Conservation (phyloP, 2,113 vertebrate species). For the Cyprinodon variegatus region DNA sequence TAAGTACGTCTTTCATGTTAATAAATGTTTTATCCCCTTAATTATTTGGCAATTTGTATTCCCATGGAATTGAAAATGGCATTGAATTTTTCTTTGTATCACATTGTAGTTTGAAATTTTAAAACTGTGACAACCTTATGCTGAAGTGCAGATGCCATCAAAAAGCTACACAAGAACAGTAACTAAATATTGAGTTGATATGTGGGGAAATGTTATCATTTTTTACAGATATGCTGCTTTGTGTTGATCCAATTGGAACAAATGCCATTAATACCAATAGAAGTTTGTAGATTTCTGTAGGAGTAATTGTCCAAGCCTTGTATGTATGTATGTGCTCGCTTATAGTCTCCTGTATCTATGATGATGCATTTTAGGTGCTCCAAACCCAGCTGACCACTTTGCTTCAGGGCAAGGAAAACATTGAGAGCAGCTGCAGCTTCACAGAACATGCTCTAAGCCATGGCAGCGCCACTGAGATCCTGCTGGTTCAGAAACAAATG, state of each 20-base stretch:
- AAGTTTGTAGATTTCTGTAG: neutral
- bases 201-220: too few relatives aligned
- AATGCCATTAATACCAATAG: neutral
- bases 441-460: conserved; percentile 94
- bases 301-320: neutral
- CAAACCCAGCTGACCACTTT: conserved; percentile 89
- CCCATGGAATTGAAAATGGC: too few relatives aligned
- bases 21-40: too few relatives aligned
- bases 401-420: conserved; percentile 94
- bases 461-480: conserved; percentile 90
- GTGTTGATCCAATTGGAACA: neutral
- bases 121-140: too few relatives aligned
- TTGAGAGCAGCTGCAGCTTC: conserved; percentile 93
- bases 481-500: conserved; percentile 96
- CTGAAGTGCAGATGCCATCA: too few relatives aligned
- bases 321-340: neutral
- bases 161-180: too few relatives aligned
- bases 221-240: too few relatives aligned
- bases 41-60: too few relatives aligned
- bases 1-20: too few relatives aligned
- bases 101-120: too few relatives aligned
- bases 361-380: conserved; percentile 81
- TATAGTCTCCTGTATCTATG: conserved; percentile 7
- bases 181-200: too few relatives aligned
- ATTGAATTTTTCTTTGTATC: too few relatives aligned